phyloP scores from a whole-genome alignment of 2,888 invertebrate genomes.

The Frankliniella fusca region DNA sequence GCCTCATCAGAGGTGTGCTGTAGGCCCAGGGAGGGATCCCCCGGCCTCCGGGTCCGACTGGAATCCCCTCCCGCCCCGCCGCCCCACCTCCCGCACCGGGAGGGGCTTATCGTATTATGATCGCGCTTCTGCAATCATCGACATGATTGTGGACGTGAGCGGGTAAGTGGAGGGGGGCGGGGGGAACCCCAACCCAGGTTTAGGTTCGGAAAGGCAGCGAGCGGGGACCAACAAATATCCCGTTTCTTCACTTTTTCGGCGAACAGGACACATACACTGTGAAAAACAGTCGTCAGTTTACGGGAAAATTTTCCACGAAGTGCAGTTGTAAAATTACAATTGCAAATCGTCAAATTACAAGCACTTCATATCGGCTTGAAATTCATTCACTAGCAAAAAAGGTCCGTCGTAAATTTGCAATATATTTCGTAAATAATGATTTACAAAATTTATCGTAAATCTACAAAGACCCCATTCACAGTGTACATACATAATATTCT shows the following conservation, averaged over 20 bases:
- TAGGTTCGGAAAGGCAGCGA: background rate
- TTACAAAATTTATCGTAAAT: too few relatives aligned
- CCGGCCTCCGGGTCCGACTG: background rate
- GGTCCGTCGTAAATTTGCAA: too few relatives aligned
- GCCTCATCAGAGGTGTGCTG: background rate
- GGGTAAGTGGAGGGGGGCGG: background rate
- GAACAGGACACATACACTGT: background rate
- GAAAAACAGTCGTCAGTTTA: too few relatives aligned
- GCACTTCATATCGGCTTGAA: too few relatives aligned
- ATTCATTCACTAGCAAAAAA: too few relatives aligned
- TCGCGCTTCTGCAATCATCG: background rate
- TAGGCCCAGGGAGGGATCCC: background rate
- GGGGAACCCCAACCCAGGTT: background rate
- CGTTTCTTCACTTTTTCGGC: background rate
- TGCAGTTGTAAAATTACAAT: too few relatives aligned
- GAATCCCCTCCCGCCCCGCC: background rate
- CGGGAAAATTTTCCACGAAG: too few relatives aligned
- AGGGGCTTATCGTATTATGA: constrained; percentile 16
- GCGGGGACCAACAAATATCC: background rate
- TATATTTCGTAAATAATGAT: too few relatives aligned
- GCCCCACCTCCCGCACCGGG: background rate
- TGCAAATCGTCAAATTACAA: too few relatives aligned
- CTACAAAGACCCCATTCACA: too few relatives aligned
- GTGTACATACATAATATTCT: too few relatives aligned
- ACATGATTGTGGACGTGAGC: background rate